Base-by-base conservation (phyloP, 2,113 vertebrate genomes). In the Vulpes ferrilata region DNA sequence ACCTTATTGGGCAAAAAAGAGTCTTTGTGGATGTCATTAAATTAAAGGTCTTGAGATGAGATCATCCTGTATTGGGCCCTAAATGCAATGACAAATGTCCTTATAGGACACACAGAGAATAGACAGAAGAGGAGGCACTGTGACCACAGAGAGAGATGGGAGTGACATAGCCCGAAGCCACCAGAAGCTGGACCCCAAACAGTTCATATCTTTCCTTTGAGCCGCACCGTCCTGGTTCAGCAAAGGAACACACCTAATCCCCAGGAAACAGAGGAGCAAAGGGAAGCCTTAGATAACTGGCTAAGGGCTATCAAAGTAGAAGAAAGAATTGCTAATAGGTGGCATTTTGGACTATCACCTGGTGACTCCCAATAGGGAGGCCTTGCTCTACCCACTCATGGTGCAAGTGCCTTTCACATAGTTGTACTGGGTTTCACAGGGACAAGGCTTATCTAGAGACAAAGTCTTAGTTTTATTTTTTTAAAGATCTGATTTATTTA, bases 21-120 rank as follows among this genome's bases (percentile, higher is more conserved):
- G 32, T 22, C 32, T 76, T 53, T 30, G 59, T n/a, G 64, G 69
- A 85, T 55, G 81, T 76, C 35, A 93, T 65, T 92, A 19, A 51
- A 11, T n/a, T 64, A 76, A 76, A 48, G 59, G 65, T 76, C 23
- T 76, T 55, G 82, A 55, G 67, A 27, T 48, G 65, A 38, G 69
- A 76, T 64, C 69, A 55, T 85, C 43, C 43, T 38, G 32, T 32
- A 55, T 55, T 55, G 82, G 69, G 69, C 23, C 81, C 43, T 65
- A 64, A 76, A 74, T 62, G 57, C 57, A 64, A 17, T 38, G 67
- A 74, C 12, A 48, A 74, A 30, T 11, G 16, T 62, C 55, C 80
- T 62, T 62, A 20, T 11, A 62, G 74, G 60, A 25, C 17, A n/a
- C 55, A 60, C 27, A 60, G 38, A 84, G 55, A 62, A 4, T 3